Conservation (phyloP, 2,113 vertebrate genomes). For the Neoarius graeffei region DNA sequence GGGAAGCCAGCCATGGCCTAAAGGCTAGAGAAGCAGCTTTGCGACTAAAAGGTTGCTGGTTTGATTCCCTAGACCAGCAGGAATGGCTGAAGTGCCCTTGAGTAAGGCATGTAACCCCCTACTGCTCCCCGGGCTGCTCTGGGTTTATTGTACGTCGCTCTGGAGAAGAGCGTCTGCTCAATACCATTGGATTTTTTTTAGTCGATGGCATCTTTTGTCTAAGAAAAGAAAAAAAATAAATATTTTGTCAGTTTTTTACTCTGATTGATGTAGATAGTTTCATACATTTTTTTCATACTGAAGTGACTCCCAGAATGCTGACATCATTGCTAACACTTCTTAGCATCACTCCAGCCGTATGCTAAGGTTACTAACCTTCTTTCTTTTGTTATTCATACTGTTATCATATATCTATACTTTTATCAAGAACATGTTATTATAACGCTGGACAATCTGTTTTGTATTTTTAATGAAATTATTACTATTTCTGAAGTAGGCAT, state of each 20-base stretch:
- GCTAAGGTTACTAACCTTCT: not conserved
- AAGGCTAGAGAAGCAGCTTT: too few species aligned
- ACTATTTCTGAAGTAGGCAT: not conserved
- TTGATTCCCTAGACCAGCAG: too few species aligned
- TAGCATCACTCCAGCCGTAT: not conserved
- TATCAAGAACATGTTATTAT: not conserved
- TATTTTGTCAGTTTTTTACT: not conserved
- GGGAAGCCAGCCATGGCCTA: too few species aligned
- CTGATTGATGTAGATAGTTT: not conserved
- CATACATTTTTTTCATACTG: not conserved
- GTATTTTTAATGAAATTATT: not conserved
- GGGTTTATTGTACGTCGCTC: too few species aligned
- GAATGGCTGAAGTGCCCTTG: too few species aligned
- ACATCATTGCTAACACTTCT: not conserved
- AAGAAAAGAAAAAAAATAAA: not conserved
- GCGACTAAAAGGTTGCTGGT: not conserved
- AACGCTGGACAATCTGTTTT: not conserved
- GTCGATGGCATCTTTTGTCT: not conserved
- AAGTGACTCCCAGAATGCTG: not conserved
- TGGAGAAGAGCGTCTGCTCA: too few species aligned
- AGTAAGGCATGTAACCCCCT: too few species aligned
- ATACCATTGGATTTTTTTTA: not conserved
- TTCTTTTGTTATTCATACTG: not conserved
- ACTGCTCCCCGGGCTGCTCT: too few species aligned
- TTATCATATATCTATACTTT: not conserved